Evolutionary conservation across 2,113 vertebrate genomes (phyloP), one percentile per base, ranked within the genome.

Genomic region (Callithrix jacchus): DNA sequence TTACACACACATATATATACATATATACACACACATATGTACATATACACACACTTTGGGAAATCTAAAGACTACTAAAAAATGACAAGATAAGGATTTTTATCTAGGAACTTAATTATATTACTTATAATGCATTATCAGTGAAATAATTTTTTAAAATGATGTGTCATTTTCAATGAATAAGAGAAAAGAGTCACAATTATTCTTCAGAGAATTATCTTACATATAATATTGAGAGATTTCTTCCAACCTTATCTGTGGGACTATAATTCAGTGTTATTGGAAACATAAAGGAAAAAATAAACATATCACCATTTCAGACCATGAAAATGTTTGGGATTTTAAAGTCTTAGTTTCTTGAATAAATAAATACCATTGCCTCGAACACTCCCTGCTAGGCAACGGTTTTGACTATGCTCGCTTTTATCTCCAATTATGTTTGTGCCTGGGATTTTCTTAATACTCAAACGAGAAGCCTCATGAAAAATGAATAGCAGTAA

Each of bases 391-490:
- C 13, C 49, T 91, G 25, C 82, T 79, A 90, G 32, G 76, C 87
- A 96, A 95, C 74, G 71, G 23, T 68, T 76, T 64, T 5, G 21
- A 27, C n/a, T 76, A 87, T 35, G 25, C 68, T 97, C 66, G 18
- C 23, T 88, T 93, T 96, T 88, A 52, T 96, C 93, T 93, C 76
- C 4, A 40, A 90, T 83, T 93, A 85, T 83, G 42, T 87, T 89
- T 89, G 90, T 82, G 45, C 73, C 74, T 95, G 71, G 21, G 54
- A 79, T 79, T 89, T 94, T 89, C 85, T 91, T 82, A 81, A 81
- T 10, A 80, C 47, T 35, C 23, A 94, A 95, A 77, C 90, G 74
- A 91, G 88, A 92, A 30, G 25, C 54, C 42, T 95, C 87, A 71
- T 37, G 12, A 96, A 84, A 92, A 97, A 82, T 61, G 42, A 16